Evolutionary conservation across 2,888 invertebrate genomes (phyloP).

Genomic region (Pardosa pseudoannulata): DNA sequence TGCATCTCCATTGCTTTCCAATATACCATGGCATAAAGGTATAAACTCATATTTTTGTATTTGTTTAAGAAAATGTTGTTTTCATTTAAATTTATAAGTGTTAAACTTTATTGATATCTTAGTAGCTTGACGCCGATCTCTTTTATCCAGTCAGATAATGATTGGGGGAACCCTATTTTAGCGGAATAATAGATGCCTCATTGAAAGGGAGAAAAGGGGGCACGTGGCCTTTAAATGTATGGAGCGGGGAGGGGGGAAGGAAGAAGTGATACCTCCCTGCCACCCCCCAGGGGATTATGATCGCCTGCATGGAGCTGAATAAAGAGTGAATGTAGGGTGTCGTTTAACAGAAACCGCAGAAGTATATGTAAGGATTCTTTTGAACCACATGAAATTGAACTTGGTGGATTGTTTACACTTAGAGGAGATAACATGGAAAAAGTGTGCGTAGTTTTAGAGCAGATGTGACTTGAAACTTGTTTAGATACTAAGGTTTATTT

Average conservation of each 20-base stretch:
- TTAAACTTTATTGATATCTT: too few relatives aligned
- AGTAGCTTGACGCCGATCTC: conserved; percentile 13
- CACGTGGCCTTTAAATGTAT: conserved; percentile 19
- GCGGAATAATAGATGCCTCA: conserved; percentile 9
- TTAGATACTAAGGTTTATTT: too few relatives aligned
- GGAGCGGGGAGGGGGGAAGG: neutral
- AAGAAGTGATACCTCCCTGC: neutral
- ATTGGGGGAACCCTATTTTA: neutral
- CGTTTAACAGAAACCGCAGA: neutral
- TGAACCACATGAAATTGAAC: too few relatives aligned
- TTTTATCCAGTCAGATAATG: conserved; percentile 32
- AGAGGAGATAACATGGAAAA: too few relatives aligned
- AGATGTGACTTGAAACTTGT: too few relatives aligned
- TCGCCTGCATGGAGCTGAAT: neutral
- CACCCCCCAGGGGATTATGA: conserved; percentile 1
- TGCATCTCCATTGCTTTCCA: too few relatives aligned
- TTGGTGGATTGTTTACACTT: too few relatives aligned
- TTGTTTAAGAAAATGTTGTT: conserved; percentile 58
- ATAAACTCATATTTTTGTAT: too few relatives aligned
- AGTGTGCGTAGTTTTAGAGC: too few relatives aligned
- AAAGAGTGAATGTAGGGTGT: neutral
- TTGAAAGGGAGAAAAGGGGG: conserved; percentile 3
- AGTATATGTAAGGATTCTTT: neutral
- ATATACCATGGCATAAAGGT: too few relatives aligned
- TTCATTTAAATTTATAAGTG: too few relatives aligned